Conservation (phyloP, 1,140 invertebrate species). For the Zaprionus kolodkinae region DNA sequence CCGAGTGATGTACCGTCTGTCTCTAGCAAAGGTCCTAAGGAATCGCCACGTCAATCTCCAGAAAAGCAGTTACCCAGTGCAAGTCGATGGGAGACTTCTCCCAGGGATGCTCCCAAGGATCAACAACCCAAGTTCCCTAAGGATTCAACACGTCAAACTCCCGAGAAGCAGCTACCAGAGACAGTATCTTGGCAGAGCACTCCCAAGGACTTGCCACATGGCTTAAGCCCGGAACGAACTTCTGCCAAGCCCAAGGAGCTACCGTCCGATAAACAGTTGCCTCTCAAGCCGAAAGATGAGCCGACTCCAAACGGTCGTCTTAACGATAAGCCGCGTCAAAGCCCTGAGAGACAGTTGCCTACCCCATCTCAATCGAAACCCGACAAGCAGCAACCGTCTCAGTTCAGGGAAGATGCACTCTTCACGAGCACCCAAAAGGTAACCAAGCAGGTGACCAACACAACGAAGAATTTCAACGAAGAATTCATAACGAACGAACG, state of each 20-base stretch:
- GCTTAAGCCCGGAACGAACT: background rate
- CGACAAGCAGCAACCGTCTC: slow-evolving; percentile 22
- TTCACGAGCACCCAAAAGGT: slow-evolving; percentile 50
- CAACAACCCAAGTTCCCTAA: background rate
- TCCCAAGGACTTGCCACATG: slow-evolving; percentile 4
- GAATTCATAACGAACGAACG: slow-evolving; percentile 74
- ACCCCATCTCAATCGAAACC: slow-evolving; percentile 2
- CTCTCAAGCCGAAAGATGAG: slow-evolving; percentile 9
- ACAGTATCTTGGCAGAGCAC: background rate
- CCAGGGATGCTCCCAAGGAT: background rate
- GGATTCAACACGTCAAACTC: slow-evolving; percentile 24
- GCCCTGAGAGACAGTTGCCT: slow-evolving; percentile 24
- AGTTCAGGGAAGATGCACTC: slow-evolving; percentile 42
- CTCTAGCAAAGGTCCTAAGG: slow-evolving; percentile 1
- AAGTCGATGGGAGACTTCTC: background rate
- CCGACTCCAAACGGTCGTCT: background rate
- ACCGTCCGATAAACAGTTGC: slow-evolving; percentile 40
- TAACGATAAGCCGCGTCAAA: slow-evolving; percentile 26
- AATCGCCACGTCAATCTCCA: slow-evolving; percentile 7
- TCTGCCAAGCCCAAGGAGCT: slow-evolving; percentile 13
- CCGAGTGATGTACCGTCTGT: background rate
- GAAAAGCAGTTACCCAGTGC: background rate
- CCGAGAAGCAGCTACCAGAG: slow-evolving; percentile 15
- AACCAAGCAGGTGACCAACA: slow-evolving; percentile 51
- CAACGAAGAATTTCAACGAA: slow-evolving; percentile 59